Percentiles rank a stretch among this genome's conserved stretches.
phyloP scores from a whole-genome alignment of 2,113 vertebrate genomes.

The Prietella phreatophila region DNA sequence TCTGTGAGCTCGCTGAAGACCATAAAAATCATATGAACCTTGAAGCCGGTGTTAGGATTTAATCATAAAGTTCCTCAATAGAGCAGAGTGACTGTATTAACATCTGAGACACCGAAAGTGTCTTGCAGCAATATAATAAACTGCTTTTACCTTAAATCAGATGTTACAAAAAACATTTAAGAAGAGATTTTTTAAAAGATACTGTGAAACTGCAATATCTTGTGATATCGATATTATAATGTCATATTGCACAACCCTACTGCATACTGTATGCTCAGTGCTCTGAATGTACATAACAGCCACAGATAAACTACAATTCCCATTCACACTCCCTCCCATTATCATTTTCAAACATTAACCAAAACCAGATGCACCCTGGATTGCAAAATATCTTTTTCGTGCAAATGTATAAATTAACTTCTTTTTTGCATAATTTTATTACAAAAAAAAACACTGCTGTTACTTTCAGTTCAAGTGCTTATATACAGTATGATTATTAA shows the following conservation, averaged over 20 bases:
- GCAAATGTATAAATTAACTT: neutral
- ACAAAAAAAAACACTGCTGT: too few relatives aligned
- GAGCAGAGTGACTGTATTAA: neutral
- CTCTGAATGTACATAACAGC: neutral
- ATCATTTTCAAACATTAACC: neutral
- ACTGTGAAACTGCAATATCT: neutral
- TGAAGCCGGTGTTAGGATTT: neutral
- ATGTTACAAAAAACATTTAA: neutral
- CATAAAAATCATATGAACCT: neutral
- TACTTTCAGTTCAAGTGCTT: neutral
- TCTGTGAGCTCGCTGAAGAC: neutral
- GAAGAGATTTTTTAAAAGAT: neutral
- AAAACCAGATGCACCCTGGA: neutral
- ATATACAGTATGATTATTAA: too few relatives aligned
- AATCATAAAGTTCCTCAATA: neutral
- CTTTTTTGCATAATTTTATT: neutral
- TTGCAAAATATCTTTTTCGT: neutral
- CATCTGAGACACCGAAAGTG: neutral
- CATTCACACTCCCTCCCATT: neutral
- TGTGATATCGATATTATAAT: neutral
- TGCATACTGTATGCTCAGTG: neutral
- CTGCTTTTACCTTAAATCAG: neutral
- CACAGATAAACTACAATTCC: neutral
- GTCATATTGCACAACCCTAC: neutral
- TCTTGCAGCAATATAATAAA: neutral